These are phyloP conservation scores for Temnothorax longispinosus DNA, from an alignment of 1,140 invertebrate genomes.

Conservation along the genomic window DNA sequence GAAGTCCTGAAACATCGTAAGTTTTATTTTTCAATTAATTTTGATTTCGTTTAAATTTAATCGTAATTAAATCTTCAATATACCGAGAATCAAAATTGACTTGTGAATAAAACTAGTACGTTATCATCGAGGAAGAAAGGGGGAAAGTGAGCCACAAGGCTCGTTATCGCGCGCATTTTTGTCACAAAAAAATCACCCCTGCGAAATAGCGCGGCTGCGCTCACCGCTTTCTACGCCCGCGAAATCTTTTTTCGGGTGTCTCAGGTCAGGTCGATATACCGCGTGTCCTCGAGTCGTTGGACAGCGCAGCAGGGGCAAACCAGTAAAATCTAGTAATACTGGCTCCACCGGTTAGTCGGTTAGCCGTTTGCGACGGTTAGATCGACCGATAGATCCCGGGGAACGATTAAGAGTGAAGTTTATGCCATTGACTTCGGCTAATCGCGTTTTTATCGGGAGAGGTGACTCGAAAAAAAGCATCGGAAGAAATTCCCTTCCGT, in stretches of 20 bases:
- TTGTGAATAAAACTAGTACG: neutral
- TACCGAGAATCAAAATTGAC: neutral
- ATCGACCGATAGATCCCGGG: slow-evolving; percentile 45
- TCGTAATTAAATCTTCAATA: neutral
- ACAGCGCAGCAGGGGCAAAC: slow-evolving; percentile 49
- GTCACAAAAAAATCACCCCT: neutral
- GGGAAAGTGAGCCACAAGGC: neutral
- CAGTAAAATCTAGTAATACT: slow-evolving; percentile 74
- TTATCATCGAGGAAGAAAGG: neutral
- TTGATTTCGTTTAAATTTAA: neutral
- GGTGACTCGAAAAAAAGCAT: neutral
- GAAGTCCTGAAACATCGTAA: neutral
- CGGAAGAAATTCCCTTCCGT: neutral
- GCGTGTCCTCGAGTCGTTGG: slow-evolving; percentile 30
- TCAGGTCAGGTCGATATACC: neutral
- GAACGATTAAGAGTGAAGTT: slow-evolving; percentile 4
- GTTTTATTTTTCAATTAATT: neutral
- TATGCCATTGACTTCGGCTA: slow-evolving; percentile 25
- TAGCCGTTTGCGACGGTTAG: slow-evolving; percentile 46
- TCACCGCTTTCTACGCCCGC: neutral
- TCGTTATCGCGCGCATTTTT: neutral
- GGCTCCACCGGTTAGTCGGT: slow-evolving; percentile 64
- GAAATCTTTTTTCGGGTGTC: slow-evolving; percentile 41
- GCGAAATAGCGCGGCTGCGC: neutral
- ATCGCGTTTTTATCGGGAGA: neutral